These are phyloP conservation scores for Coendou prehensilis DNA, from an alignment of 2,797 vertebrate species.

Conservation along the genomic window DNA sequence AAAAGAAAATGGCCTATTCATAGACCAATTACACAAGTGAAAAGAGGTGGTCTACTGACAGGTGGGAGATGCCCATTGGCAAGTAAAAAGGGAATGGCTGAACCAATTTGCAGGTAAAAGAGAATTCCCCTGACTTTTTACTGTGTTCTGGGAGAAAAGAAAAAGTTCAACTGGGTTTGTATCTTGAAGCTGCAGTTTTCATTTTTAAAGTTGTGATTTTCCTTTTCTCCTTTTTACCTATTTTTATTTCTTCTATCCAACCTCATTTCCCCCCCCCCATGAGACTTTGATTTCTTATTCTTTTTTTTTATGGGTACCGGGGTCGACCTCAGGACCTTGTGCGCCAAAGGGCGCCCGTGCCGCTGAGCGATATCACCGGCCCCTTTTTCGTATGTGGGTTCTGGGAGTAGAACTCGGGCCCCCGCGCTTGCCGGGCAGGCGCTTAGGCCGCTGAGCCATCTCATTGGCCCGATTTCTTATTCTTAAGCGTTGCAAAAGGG, in stretches of 20 bases:
- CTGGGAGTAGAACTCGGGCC: no score
- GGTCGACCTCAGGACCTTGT: no score
- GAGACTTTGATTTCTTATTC: not conserved
- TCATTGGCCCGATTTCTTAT: not conserved
- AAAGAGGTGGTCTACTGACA: no score
- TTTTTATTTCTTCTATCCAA: not conserved
- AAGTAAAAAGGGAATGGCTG: not conserved
- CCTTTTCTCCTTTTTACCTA: not conserved
- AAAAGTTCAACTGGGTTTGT: not conserved
- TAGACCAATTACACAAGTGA: not conserved
- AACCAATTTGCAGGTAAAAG: not conserved
- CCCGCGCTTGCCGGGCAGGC: no score
- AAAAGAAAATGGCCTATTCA: not conserved
- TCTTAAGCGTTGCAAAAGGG: not conserved
- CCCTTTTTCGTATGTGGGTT: no score
- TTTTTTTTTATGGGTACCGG: not conserved
- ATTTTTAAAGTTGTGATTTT: not conserved
- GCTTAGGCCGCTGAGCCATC: no score
- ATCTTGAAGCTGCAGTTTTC: not conserved
- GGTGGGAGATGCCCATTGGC: no score
- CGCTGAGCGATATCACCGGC: no score
- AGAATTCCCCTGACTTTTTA: not conserved
- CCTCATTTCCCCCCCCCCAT: not conserved
- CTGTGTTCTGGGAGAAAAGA: not conserved
- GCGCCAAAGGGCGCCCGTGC: no score